Evolutionary conservation across 2,888 invertebrate genomes (phyloP).

Genomic region (Sturmia bella): DNA sequence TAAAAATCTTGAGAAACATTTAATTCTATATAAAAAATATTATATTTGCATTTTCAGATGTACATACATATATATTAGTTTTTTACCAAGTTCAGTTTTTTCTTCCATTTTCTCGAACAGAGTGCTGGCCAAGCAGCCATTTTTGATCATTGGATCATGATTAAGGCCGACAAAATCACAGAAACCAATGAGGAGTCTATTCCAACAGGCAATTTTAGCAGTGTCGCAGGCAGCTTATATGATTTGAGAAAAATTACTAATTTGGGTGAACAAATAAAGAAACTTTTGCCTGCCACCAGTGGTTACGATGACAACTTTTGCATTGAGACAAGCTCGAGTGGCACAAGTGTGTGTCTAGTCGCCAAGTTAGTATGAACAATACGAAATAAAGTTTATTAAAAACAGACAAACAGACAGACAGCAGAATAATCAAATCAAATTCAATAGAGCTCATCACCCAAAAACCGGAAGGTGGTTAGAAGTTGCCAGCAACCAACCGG

Average conservation of each 20-base stretch:
- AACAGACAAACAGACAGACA: neutral
- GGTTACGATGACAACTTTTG: conserved; percentile 94
- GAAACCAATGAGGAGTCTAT: conserved; percentile 87
- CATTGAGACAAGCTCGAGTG: conserved; percentile 87
- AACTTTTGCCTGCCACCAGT: conserved; percentile 85
- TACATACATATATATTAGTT: too few relatives aligned
- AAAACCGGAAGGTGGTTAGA: conserved; percentile 88
- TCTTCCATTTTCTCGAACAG: conserved; percentile 78
- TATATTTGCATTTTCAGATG: too few relatives aligned
- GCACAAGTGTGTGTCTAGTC: conserved; percentile 83
- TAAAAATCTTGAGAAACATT: too few relatives aligned
- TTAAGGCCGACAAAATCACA: conserved; percentile 90
- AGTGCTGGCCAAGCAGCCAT: conserved; percentile 85
- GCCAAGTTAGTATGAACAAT: conserved; percentile 82
- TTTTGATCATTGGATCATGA: conserved; percentile 86
- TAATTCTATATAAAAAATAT: too few relatives aligned
- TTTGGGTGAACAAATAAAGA: conserved; percentile 86
- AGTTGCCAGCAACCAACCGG: conserved; percentile 93
- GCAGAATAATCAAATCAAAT: conserved; percentile 24
- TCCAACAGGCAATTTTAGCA: conserved; percentile 87
- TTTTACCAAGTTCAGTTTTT: neutral
- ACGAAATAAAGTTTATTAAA: neutral
- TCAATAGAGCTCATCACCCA: conserved; percentile 85
- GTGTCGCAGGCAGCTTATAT: conserved; percentile 87
- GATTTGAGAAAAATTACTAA: conserved; percentile 88